phyloP scores from a whole-genome alignment of 2,797 vertebrate genomes.

The Carcharodon carcharias region DNA sequence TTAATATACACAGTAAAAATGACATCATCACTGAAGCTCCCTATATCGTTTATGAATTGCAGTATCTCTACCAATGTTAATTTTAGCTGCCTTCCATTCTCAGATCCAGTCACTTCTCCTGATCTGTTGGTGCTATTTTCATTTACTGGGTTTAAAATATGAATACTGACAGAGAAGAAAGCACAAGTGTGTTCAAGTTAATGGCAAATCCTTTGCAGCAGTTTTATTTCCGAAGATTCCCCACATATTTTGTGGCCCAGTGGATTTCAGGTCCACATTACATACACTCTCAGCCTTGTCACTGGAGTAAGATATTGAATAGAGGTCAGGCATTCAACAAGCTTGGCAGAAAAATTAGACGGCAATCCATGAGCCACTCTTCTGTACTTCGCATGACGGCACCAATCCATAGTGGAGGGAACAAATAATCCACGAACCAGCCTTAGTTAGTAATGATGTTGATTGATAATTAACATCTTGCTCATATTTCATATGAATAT shows the following conservation, averaged over 20 bases:
- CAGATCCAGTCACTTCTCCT: background rate
- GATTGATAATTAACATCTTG: background rate
- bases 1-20: background rate
- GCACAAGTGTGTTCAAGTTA: background rate
- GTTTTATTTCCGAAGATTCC: background rate
- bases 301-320: background rate
- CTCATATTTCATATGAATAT: background rate
- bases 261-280: background rate
- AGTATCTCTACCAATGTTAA: background rate
- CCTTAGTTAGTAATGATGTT: background rate
- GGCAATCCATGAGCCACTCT: background rate
- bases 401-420: background rate
- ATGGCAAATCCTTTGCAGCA: background rate
- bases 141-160: background rate
- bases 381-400: background rate
- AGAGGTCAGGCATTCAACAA: background rate
- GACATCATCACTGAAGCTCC: background rate
- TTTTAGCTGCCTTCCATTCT: background rate
- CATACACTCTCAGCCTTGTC: too few species aligned
- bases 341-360: background rate
- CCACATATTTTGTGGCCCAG: too few species aligned
- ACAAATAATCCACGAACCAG: too few species aligned
- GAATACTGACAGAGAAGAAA: background rate
- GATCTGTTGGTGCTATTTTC: background rate
- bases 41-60: background rate